Evolutionary conservation across 2,888 invertebrate genomes (phyloP).

Genomic region (Ennomos fuscantarius): DNA sequence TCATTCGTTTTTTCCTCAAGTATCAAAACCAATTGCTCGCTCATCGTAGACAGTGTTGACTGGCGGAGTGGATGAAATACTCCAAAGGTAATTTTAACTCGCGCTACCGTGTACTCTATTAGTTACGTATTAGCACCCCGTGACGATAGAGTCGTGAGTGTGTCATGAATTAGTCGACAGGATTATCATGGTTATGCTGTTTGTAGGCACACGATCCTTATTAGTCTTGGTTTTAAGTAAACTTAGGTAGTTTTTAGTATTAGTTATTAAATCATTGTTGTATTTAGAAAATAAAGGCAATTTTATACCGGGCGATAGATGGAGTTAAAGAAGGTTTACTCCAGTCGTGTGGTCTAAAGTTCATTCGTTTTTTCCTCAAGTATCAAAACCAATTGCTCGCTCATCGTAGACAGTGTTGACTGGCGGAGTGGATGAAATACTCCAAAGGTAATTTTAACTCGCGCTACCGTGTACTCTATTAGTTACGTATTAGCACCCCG

Average conservation of each 20-base stretch:
- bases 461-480: constrained; percentile 44
- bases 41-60: constrained; percentile 44
- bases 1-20: constrained; percentile 31
- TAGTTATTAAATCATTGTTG: too few species aligned
- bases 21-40: constrained; percentile 36
- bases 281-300: too few species aligned
- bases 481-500: constrained; percentile 42
- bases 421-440: constrained; percentile 51
- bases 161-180: not conserved
- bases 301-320: too few species aligned
- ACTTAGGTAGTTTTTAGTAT: too few species aligned
- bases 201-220: not conserved
- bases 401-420: constrained; percentile 44
- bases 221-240: too few species aligned
- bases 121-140: constrained; percentile 42
- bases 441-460: constrained; percentile 63
- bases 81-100: constrained; percentile 63
- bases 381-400: constrained; percentile 36
- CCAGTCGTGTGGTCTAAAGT: too few species aligned
- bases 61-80: constrained; percentile 51
- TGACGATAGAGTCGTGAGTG: constrained; percentile 1
- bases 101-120: constrained; percentile 44
- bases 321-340: too few species aligned
- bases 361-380: constrained; percentile 28
- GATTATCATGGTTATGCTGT: constrained; percentile 2